Evolutionary conservation across 2,113 vertebrate species (phyloP), one percentile per base, ranked within the genome.

Genomic region (Aplodontia rufa): DNA sequence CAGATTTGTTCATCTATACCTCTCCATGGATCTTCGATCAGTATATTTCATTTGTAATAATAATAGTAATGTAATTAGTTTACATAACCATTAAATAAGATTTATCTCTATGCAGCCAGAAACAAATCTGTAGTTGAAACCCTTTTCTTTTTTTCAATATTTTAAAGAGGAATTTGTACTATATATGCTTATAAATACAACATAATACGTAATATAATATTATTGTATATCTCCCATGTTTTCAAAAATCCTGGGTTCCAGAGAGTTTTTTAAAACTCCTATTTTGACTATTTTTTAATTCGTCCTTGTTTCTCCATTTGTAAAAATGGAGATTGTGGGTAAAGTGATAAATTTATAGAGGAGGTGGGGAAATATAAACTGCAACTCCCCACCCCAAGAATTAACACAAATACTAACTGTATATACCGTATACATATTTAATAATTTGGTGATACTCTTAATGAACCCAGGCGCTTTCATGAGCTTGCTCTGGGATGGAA

Each of bases 401-500:
- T 90, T 89, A 49, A 10, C 58, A 35, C 6, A 76, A 32, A 86
- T 83, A 26, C 75, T 58, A 17, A 32, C 66, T 42, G 49, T 32
- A 72, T 64, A 37, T 16, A 60, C 20, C 2, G 3, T 53, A 45
- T 30, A 30, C 74, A 42, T 64, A 32, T 82, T 78, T 87, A 58
- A 93, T 87, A 92, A 95, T 72, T 53, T 91, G 82, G 69, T 71
- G 81, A 72, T 85, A 24, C 47, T 62, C 37, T 6, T 35, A 85
- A 80, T 49, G 94, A 93, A 75, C 82, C 79, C 58, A 26, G 5
- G 37, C 37, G 14, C 84, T 85, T 82, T 85, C 92, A 40, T n/a
- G 78, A 78, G 80, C 72, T 83, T 42, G 94, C 93, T 96, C 47
- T 30, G 69, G 72, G 40, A 76, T 89, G 92, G 89, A 92, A 75